phyloP scores from a whole-genome alignment of 2,888 invertebrate species.

The Tipula helvola region DNA sequence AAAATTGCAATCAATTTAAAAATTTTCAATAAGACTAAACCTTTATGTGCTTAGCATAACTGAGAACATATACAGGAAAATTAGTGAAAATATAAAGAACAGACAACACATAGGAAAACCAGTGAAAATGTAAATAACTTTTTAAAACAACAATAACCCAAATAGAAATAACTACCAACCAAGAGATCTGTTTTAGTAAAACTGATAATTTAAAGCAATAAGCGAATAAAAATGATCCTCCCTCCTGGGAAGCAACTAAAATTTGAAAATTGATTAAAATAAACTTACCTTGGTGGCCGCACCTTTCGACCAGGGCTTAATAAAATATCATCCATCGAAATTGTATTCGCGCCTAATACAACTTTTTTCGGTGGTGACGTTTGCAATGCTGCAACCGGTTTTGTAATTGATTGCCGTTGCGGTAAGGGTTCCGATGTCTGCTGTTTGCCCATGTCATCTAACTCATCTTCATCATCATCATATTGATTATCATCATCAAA shows the following conservation, averaged over 20 bases:
- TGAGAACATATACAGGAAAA: too few relatives aligned
- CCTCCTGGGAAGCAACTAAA: conserved; percentile 15
- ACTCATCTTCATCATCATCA: neutral
- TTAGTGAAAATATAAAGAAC: too few relatives aligned
- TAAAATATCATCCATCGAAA: conserved; percentile 73
- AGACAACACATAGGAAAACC: too few relatives aligned
- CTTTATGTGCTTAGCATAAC: too few relatives aligned
- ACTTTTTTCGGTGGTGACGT: neutral
- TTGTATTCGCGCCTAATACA: conserved; percentile 28
- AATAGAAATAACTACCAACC: too few relatives aligned
- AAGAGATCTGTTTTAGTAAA: too few relatives aligned
- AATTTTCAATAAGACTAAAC: too few relatives aligned
- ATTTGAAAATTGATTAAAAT: neutral
- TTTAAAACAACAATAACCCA: too few relatives aligned
- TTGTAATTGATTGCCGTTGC: neutral
- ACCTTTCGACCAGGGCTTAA: conserved; percentile 64
- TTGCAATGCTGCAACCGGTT: neutral
- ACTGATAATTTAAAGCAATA: neutral
- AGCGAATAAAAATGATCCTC: neutral
- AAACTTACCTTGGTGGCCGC: conserved; percentile 44
- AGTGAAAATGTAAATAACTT: too few relatives aligned
- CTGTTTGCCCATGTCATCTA: neutral
- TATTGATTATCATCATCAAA: neutral
- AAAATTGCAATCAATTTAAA: too few relatives aligned
- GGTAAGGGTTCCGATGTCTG: neutral